Base-by-base conservation (phyloP, 2,797 vertebrate species). In the Vireo griseus region DNA sequence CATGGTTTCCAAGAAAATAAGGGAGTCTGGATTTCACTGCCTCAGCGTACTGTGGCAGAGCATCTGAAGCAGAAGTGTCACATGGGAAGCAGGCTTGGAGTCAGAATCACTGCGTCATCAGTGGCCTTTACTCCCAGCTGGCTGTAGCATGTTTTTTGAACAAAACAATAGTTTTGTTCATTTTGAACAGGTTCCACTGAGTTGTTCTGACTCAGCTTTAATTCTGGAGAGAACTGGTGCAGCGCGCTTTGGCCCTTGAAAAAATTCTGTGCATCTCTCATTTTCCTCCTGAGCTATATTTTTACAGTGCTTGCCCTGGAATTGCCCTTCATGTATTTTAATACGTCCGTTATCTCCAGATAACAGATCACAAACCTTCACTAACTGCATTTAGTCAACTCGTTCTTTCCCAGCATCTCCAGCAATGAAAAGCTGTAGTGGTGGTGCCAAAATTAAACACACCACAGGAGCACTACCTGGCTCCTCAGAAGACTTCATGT, bases 211-310 rank as follows among this genome's bases (percentile, higher is more conserved):
- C 37, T 88, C 62, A 33, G 18, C 10, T 66, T 75, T 45, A 55
- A n/a, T 55, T 28, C 33, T n/a, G 48, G 22, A 67, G 8, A 84
- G 26, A 85, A 33, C 4, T 47, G 11, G 7, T 55, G 12, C 6
- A 25, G 22, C 42, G 11, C 0, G 0, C 29, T 71, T 62, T 40
- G 18, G 13, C 7, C 50, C 26, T 78, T 81, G 21, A 62, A 75
- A 37, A 55, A 29, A 16, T 7, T 45, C 28, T n/a, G 9, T 15
- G 25, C 0, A 0, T 33, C 15, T 62, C 62, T 75, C 6, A 0
- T 26, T 58, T 65, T 87, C 28, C 10, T 87, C 21, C 57, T n/a
- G 6, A 67, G 33, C 0, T 69, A 31, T 16, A 45, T 87, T 72
- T 93, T 74, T 28, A 31, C 20, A 48, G 1, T 44, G 3, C 50